A percentile compares a stretch with the other conserved stretches of the same genome.
These are phyloP conservation scores for Drosophila aldrichi DNA, from an alignment of 2,888 invertebrate species.

Conservation along the genomic window DNA sequence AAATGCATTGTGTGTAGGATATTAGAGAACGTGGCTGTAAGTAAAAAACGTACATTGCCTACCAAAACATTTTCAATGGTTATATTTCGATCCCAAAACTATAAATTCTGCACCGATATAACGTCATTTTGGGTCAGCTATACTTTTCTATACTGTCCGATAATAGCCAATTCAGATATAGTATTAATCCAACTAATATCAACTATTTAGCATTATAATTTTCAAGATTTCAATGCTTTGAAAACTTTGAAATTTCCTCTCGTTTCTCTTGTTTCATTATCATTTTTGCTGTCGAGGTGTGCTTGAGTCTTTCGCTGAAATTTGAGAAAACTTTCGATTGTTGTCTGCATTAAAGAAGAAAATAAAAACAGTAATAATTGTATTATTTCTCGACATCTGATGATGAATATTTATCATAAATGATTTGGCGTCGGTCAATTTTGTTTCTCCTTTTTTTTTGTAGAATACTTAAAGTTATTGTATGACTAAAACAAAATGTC, in stretches of 20 bases:
- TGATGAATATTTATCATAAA: background rate
- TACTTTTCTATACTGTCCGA: background rate
- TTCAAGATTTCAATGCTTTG: background rate
- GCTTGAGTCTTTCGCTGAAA: background rate
- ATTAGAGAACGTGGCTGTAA: conserved; percentile 56
- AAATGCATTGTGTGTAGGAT: conserved; percentile 59
- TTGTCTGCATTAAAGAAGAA: background rate
- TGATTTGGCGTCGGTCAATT: background rate
- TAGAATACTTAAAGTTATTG: background rate
- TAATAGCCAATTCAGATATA: background rate
- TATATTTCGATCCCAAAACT: conserved; percentile 15
- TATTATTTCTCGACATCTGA: background rate
- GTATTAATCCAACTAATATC: background rate
- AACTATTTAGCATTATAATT: background rate
- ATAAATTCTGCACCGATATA: background rate
- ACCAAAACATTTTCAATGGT: conserved; percentile 27
- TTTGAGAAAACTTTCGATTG: background rate
- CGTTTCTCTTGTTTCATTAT: background rate
- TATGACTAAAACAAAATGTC: background rate
- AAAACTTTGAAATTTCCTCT: background rate
- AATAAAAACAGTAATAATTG: background rate
- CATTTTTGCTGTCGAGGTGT: background rate
- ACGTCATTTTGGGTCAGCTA: background rate
- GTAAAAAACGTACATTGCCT: conserved; percentile 49
- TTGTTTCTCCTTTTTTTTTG: background rate